Base-by-base conservation (phyloP, 2,888 invertebrate species). In the Spisula solida region DNA sequence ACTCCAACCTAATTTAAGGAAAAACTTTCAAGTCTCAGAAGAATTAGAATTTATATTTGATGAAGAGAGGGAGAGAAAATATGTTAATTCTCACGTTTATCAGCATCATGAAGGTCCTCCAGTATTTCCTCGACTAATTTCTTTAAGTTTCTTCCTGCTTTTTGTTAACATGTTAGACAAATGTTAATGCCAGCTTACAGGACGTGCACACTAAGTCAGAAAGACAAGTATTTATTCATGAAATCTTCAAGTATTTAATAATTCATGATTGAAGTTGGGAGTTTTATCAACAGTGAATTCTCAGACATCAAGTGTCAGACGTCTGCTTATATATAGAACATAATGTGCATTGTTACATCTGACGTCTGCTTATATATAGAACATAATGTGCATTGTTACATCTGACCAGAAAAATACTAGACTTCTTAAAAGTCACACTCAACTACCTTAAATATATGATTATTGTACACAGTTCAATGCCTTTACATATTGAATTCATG, bases 261-360 rank as follows among this genome's bases (percentile, higher is more conserved):
- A 75, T 75, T 75, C 31, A 75, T 75, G 75, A 31, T 18, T 31
- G 31, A 75, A 75, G 75, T 34, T 75, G 75, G 25, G 41, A 75
- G 31, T 75, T 34, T 75, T 34, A 75, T 75, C 75, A 34, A 75
- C 29, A 75, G 34, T 75, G 34, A 34, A 75, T 75, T 75, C 75
- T 34, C 75, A 75, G 75, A 31, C 75, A 31, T 29, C 18, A 12
- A 5, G 34, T 34, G 75, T 75, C 25, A 25, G 41, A 1, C 51
- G 14, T 51, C 51, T 16, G 60, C 25, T 66, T 66, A 66, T 8
- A 66, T 66, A 12, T 51, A 51, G 12, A 66, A 66, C n/a, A n/a
- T 66, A 41, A 41, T 41, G 41, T 41, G 41, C 41, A 41, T 41
- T 41, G n/a, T n/a, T 10, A 56, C 18, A n/a, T 75, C 25, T 10